A percentile compares a stretch with the other conserved stretches of the same genome.
Evolutionary conservation across 2,113 vertebrate species (phyloP).

Genomic region (Turnix velox): DNA sequence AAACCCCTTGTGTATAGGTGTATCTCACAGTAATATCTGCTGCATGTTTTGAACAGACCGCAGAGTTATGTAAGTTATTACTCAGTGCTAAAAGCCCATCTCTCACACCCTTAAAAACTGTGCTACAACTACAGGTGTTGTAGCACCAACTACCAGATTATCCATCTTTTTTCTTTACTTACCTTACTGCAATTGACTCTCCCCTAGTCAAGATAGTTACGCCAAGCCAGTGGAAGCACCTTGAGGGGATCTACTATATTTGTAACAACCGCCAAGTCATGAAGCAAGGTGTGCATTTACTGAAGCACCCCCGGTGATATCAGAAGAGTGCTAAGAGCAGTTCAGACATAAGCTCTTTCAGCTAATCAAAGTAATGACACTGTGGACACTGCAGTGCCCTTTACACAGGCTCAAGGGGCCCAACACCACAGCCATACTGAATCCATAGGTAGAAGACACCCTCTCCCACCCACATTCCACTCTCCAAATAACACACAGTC

Average conservation of each 20-base stretch:
- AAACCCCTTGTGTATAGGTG: background rate
- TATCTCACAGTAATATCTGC: background rate
- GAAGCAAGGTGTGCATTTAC: background rate
- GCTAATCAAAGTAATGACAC: background rate
- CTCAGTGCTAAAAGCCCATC: background rate
- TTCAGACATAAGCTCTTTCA: background rate
- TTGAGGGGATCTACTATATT: background rate
- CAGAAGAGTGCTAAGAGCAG: background rate
- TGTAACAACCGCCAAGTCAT: slow-evolving; percentile 14
- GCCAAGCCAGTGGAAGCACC: slow-evolving; percentile 47
- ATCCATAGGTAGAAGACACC: background rate
- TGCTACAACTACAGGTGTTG: background rate
- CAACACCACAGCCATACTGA: background rate
- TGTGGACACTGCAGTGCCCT: background rate
- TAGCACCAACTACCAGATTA: slow-evolving; percentile 17
- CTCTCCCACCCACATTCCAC: background rate
- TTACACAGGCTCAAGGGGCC: background rate
- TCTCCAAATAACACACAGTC: background rate
- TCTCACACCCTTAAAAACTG: background rate
- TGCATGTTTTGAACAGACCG: background rate
- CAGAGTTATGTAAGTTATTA: background rate
- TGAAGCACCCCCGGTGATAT: background rate
- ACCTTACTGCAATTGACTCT: slow-evolving; percentile 56
- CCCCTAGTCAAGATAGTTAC: slow-evolving; percentile 57
- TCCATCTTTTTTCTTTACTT: slow-evolving; percentile 52